Base-by-base conservation (phyloP, 2,113 vertebrate species). In the Tachysurus fulvidraco region DNA sequence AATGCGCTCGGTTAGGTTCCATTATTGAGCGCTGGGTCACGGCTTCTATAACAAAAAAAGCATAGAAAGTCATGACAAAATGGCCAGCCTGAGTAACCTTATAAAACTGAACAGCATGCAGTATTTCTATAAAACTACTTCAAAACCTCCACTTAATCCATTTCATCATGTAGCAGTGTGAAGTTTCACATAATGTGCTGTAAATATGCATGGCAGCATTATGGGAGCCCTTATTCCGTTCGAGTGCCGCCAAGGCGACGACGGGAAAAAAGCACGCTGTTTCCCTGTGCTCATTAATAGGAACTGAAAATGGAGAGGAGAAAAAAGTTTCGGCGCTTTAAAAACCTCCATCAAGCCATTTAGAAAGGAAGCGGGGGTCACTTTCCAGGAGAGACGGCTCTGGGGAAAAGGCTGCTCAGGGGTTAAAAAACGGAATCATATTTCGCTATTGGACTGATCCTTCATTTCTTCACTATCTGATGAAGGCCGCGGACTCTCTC, bases 231-330 rank as follows among this genome's bases (percentile, higher is more conserved):
- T 85, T 60, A 73, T 87, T 80, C 81, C 44, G 62, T 90, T 85
- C 54, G 55, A 92, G 89, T 88, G 81, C 87, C 89, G 90, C 89
- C 88, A 74, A 90, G 54, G 82, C 9, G 50, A 57, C n/a, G 83
- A 85, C 80, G 89, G 76, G 73, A 85, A 91, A 65, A 85, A 88
- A 84, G 73, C 67, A 2, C 71, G 89, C 90, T 91, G 90, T 93
- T 92, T 92, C 92, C 92, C 92, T 74, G 80, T 85, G 86, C 89
- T 90, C 91, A 94, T 94, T 93, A 94, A 93, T 93, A 91, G 91
- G 89, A 93, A 91, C 90, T 91, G 89, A 91, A 90, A 91, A 73
- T 88, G 89, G 19, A 44, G 55, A 19, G 44, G 11, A 10, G 91
- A 91, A 89, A 36, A 91, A 89, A 87, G 57, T 83, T 92, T 86